These are phyloP conservation scores for Sterrhoptilus dennistouni DNA, from an alignment of 2,113 vertebrate species.

Conservation along the genomic window DNA sequence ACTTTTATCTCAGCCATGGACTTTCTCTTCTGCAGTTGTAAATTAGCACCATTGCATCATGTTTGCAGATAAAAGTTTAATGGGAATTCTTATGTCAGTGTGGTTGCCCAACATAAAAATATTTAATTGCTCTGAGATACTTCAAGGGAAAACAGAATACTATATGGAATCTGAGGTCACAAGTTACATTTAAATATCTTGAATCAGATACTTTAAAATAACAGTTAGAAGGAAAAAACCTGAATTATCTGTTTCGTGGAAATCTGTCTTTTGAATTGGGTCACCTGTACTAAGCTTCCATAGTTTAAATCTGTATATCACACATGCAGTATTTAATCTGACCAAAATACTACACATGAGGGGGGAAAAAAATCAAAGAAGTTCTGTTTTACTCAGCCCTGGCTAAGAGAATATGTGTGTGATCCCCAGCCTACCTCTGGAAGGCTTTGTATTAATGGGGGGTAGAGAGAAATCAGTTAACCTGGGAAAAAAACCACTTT, in stretches of 20 bases:
- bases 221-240: background rate
- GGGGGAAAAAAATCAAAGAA: background rate
- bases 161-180: background rate
- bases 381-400: background rate
- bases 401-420: background rate
- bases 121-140: background rate
- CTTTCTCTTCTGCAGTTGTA: background rate
- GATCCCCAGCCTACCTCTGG: background rate
- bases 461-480: background rate
- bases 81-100: background rate
- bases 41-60: background rate
- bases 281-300: background rate
- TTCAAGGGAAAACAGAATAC: background rate
- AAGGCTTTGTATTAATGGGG: background rate
- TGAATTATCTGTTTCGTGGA: background rate
- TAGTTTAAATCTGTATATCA: background rate
- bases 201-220: background rate
- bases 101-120: background rate
- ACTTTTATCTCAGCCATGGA: background rate
- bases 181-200: background rate
- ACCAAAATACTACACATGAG: rapidly evolving
- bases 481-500: background rate
- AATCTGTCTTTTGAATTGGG: background rate
- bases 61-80: background rate
- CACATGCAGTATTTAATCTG: background rate